A percentile compares a stretch with the other conserved stretches of the same genome.
These are phyloP conservation scores for Drosophila ezoana DNA, from an alignment of 2,888 invertebrate species.

Conservation along the genomic window DNA sequence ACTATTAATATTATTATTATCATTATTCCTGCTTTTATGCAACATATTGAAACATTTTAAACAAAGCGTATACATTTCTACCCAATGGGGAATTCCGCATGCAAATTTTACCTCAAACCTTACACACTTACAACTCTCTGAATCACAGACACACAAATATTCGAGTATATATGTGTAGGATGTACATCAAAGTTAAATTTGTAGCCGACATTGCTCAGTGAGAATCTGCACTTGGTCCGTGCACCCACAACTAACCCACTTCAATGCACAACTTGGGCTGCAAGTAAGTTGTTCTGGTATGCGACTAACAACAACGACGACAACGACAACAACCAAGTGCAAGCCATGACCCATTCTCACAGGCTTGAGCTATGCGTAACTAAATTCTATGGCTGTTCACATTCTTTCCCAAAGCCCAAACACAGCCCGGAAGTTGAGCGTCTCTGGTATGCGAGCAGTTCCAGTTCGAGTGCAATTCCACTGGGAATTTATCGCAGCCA, in stretches of 20 bases:
- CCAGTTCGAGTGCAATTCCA: slow-evolving; percentile 21
- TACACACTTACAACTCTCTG: not conserved
- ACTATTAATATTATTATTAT: no score
- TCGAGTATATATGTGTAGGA: not conserved
- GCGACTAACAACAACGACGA: slow-evolving; percentile 30
- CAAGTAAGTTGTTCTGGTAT: slow-evolving; percentile 40
- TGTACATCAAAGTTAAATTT: slow-evolving; percentile 2
- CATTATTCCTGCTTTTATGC: no score
- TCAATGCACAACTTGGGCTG: slow-evolving; percentile 19
- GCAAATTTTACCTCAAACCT: not conserved
- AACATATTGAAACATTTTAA: no score
- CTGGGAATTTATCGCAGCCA: slow-evolving; percentile 50
- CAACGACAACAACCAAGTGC: slow-evolving; percentile 16
- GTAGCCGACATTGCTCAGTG: slow-evolving; percentile 11
- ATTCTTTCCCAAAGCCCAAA: slow-evolving; percentile 71
- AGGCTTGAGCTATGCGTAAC: slow-evolving; percentile 59
- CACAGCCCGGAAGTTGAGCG: slow-evolving; percentile 61
- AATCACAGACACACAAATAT: not conserved
- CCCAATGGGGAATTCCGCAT: not conserved
- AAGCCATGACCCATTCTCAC: slow-evolving; percentile 74
- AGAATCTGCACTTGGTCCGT: slow-evolving; percentile 18
- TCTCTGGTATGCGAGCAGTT: slow-evolving; percentile 66
- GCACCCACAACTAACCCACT: slow-evolving; percentile 68
- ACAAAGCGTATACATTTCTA: not conserved
- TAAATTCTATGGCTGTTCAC: slow-evolving; percentile 62